Evolutionary conservation across 2,797 vertebrate species (phyloP).

Genomic region (Chloroceryle inda): DNA sequence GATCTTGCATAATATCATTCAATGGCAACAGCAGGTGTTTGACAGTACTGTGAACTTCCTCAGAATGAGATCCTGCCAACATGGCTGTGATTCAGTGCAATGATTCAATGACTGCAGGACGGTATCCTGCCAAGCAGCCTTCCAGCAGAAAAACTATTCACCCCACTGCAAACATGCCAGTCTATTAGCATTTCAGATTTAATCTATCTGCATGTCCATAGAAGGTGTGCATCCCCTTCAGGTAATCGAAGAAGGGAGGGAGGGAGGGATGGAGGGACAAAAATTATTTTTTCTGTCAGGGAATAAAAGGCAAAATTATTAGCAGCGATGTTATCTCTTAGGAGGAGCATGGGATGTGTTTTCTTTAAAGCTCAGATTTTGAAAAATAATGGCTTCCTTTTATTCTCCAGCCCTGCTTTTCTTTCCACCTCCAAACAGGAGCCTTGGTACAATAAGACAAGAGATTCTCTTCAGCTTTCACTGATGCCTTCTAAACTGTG

Average conservation of each 20-base stretch:
- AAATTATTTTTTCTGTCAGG: constrained; percentile 33
- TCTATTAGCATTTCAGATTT: constrained; percentile 79
- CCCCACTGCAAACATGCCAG: constrained; percentile 63
- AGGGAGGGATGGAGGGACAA: not conserved
- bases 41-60: constrained; percentile 83
- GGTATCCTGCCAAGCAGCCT: constrained; percentile 74
- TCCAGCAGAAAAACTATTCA: constrained; percentile 71
- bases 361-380: constrained; percentile 49
- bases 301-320: constrained; percentile 65
- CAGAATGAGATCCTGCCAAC: constrained; percentile 82
- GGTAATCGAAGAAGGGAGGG: constrained; percentile 33
- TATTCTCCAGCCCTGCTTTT: not conserved
- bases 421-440: constrained; percentile 60
- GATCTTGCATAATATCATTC: constrained; percentile 82
- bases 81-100: constrained; percentile 82
- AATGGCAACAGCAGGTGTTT: constrained; percentile 85
- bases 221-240: constrained; percentile 43
- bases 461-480: constrained; percentile 70
- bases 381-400: constrained; percentile 20
- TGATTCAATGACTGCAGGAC: constrained; percentile 80
- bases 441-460: constrained; percentile 71
- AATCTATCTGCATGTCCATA: constrained; percentile 55
- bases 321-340: constrained; percentile 51
- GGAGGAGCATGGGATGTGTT: not conserved
- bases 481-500: constrained; percentile 64